phyloP scores from a whole-genome alignment of 2,888 invertebrate genomes.

The Stenoptilia bipunctidactyla region DNA sequence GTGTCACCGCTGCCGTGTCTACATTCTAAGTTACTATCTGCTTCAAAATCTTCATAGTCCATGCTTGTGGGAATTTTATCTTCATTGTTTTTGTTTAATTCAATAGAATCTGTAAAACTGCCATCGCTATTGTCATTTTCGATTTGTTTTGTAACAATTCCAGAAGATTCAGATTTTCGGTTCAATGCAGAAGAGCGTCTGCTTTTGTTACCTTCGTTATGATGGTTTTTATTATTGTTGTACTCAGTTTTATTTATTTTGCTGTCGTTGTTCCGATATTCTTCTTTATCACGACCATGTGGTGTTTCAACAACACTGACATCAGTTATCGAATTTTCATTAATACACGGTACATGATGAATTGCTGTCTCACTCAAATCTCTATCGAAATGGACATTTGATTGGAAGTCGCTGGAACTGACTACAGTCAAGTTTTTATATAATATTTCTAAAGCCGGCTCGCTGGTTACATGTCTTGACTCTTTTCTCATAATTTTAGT shows the following conservation, averaged over 20 bases:
- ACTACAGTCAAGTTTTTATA: conserved; percentile 47
- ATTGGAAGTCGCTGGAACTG: conserved; percentile 26
- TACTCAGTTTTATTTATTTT: no score
- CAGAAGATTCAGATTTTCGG: conserved; percentile 8
- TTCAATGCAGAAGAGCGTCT: not conserved
- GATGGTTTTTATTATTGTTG: not conserved
- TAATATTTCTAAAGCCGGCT: conserved; percentile 39
- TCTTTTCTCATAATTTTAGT: conserved; percentile 14
- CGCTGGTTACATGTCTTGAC: conserved; percentile 14
- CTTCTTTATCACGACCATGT: no score
- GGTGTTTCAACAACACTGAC: no score
- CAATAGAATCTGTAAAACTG: conserved; percentile 32
- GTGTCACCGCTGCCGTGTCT: conserved; percentile 58
- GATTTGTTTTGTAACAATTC: conserved; percentile 13
- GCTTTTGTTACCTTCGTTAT: not conserved
- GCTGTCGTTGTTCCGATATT: no score
- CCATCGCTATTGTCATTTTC: conserved; percentile 35
- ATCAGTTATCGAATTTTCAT: no score
- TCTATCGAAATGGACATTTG: not conserved
- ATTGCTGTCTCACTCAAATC: not conserved
- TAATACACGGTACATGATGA: not conserved
- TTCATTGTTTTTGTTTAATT: conserved; percentile 27
- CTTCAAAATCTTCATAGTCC: conserved; percentile 16
- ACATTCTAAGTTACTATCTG: conserved; percentile 17
- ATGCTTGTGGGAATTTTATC: conserved; percentile 20